Evolutionary conservation across 2,113 vertebrate species (phyloP).

Genomic region (Lethenteron reissneri): DNA sequence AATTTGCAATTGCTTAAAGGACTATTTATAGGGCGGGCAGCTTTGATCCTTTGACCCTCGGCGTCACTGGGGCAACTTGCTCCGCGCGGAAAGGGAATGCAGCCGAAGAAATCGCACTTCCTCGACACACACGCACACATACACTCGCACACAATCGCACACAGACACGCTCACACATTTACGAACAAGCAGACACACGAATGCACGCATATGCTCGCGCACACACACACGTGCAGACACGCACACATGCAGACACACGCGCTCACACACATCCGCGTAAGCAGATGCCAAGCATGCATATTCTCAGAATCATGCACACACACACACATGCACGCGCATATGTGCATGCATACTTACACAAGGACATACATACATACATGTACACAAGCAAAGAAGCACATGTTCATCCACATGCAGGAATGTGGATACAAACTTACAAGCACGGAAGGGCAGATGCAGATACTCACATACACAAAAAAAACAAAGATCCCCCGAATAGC

Average conservation of each 20-base stretch:
- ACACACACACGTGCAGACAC: neutral
- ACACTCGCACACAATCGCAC: neutral
- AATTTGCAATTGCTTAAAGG: neutral
- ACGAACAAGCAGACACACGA: neutral
- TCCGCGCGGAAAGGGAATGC: no score
- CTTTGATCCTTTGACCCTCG: no score
- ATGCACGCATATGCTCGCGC: neutral
- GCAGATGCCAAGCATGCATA: neutral
- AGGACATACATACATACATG: neutral
- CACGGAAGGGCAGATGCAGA: neutral
- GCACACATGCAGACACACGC: neutral
- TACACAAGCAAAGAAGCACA: neutral
- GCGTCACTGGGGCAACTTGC: no score
- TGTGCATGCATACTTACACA: neutral
- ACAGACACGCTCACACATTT: neutral
- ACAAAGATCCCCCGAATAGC: no score
- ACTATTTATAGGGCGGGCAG: neutral
- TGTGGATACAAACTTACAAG: neutral
- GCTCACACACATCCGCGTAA: neutral
- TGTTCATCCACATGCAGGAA: neutral
- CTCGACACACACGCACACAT: neutral
- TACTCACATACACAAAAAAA: neutral
- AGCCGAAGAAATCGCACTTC: no score
- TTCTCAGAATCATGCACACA: neutral
- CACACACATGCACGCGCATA: neutral